A percentile compares a stretch with the other conserved stretches of the same genome.
Evolutionary conservation across 1,140 invertebrate species (phyloP).

Genomic region (Ericerus pela): DNA sequence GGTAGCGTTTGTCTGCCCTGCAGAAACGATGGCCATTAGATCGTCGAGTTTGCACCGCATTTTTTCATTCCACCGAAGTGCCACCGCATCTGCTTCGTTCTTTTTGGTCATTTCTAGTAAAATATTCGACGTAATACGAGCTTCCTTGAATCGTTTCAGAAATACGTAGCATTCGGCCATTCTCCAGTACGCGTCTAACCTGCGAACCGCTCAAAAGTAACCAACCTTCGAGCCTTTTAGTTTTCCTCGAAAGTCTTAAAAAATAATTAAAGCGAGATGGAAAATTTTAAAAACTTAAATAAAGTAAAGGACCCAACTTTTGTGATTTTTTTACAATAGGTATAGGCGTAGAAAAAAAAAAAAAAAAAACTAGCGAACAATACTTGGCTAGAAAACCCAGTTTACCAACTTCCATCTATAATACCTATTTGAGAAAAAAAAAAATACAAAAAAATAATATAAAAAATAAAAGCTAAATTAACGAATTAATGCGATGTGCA

Average conservation of each 20-base stretch:
- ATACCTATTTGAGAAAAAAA: too few species aligned
- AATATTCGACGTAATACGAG: background rate
- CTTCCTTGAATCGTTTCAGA: constrained; percentile 20
- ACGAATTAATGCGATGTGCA: too few species aligned
- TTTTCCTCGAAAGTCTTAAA: too few species aligned
- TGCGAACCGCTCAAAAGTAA: constrained; percentile 20
- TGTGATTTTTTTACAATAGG: background rate
- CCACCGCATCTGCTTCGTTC: too few species aligned
- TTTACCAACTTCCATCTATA: too few species aligned
- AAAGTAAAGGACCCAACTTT: background rate
- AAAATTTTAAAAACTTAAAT: background rate
- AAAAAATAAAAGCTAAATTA: too few species aligned
- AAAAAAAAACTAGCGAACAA: too few species aligned
- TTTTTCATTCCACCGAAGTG: background rate
- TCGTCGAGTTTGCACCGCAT: background rate
- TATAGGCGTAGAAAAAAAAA: too few species aligned
- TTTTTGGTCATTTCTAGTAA: background rate
- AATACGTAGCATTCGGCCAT: constrained; percentile 45
- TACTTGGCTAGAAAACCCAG: too few species aligned
- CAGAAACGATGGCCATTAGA: too few species aligned
- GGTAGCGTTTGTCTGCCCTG: too few species aligned
- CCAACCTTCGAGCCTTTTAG: background rate
- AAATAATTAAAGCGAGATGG: background rate
- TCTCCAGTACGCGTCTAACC: constrained; percentile 42
- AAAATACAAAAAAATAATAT: too few species aligned